These are phyloP conservation scores for Scaptomyza montana DNA, from an alignment of 1,140 invertebrate species.

Conservation along the genomic window DNA sequence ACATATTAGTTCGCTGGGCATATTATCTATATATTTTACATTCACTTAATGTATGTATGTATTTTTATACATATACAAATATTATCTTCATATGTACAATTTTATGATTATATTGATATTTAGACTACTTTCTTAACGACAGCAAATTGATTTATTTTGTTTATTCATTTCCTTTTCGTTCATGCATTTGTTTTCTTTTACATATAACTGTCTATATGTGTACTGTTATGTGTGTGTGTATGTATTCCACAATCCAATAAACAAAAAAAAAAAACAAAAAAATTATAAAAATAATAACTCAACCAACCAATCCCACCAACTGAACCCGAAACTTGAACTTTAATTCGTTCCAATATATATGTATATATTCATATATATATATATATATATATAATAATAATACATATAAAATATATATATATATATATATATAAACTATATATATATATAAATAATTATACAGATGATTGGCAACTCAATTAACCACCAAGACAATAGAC, in stretches of 20 bases:
- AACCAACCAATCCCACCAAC: constrained; percentile 68
- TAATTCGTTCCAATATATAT: constrained; percentile 53
- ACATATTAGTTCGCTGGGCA: not conserved
- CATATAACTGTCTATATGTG: constrained; percentile 77
- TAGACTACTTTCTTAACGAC: constrained; percentile 65
- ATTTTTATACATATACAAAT: not conserved
- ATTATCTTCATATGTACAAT: constrained; percentile 27
- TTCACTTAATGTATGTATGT: constrained; percentile 11
- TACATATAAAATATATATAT: constrained; percentile 38
- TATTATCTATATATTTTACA: not conserved
- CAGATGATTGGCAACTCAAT: constrained; percentile 87
- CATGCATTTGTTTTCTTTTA: constrained; percentile 68
- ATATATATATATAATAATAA: constrained; percentile 37
- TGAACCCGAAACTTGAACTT: constrained; percentile 73
- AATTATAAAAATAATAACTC: constrained; percentile 44
- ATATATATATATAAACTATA: constrained; percentile 7
- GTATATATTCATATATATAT: not conserved
- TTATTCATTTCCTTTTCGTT: constrained; percentile 76
- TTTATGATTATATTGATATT: constrained; percentile 46
- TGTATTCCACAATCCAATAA: constrained; percentile 72
- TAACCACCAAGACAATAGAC: constrained; percentile 90
- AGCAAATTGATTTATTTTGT: constrained; percentile 73
- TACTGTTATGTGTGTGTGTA: constrained; percentile 67
- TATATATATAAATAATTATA: constrained; percentile 68
- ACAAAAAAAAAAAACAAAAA: constrained; percentile 52